Evolutionary conservation across 2,113 vertebrate species (phyloP), one percentile per base, ranked within the genome.

Genomic region (Manacus vitellinus): DNA sequence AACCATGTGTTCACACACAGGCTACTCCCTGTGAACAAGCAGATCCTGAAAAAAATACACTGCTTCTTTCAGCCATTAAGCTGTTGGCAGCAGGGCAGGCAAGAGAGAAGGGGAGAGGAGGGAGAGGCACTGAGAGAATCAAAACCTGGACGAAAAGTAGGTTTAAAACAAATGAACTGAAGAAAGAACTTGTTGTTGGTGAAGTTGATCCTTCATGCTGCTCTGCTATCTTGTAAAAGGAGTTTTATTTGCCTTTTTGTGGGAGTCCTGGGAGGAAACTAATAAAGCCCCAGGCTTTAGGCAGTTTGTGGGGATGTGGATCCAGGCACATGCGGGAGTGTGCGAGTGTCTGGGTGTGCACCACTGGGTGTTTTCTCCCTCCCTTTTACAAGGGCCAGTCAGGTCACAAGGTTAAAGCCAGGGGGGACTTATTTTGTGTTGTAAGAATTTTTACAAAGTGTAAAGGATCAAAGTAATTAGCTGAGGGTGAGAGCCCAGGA

Each of bases 371-470:
- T 89, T 78, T 91, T 70, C 83, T 73, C 74, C 91, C 82, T 74
- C 39, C 71, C 87, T 98, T 97, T 98, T 98, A 98, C 94, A 97
- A 95, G 97, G 97, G 97, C 97, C 95, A 84, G 75, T 46, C 94
- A 94, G 97, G 98, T 98, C 96, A 96, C 98, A 97, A 98, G 98
- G 98, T 99, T 98, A 98, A 97, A 96, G 98, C 98, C 97, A 97
- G 94, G 96, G 98, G 96, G 97, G 94, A 97, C 95, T 97, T 95
- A 96, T 96, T 98, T 98, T 97, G 96, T 98, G 97, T 98, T 97
- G 98, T 98, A 98, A 98, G 97, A 96, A 97, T 98, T 97, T 99
- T 99, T 98, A 99, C 98, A 98, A 98, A 97, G 97, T 98, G 98
- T 98, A 98, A 98, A 97, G 98, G 98, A 99, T 98, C 98, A 98